Evolutionary conservation across 2,113 vertebrate species (phyloP).

Genomic region (Ammodytes marinus): DNA sequence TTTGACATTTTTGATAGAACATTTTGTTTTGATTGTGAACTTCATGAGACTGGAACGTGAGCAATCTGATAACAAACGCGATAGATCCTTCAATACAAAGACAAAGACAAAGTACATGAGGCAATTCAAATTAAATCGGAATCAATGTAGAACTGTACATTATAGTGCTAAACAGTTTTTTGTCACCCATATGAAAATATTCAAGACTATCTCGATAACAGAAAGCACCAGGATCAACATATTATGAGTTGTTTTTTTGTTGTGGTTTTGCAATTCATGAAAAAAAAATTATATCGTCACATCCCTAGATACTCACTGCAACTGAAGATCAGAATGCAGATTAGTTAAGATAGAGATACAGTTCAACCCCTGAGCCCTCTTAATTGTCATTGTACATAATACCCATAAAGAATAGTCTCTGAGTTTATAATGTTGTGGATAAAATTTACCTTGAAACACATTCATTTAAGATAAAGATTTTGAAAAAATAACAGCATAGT

Average conservation of each 20-base stretch:
- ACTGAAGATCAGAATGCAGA: not conserved
- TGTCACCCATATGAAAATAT: no score
- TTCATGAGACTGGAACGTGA: not conserved
- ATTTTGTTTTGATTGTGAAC: not conserved
- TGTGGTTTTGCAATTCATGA: no score
- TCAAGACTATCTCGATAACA: no score
- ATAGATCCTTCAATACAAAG: not conserved
- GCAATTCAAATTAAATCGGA: no score
- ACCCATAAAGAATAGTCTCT: constrained; percentile 6
- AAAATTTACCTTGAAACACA: not conserved
- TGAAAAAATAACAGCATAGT: not conserved
- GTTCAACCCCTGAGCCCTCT: not conserved
- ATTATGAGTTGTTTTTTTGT: no score
- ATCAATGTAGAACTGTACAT: no score
- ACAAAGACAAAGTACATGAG: not conserved
- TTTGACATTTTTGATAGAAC: constrained; percentile 32
- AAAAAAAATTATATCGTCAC: no score
- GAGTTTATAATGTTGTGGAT: not conserved
- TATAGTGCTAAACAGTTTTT: no score
- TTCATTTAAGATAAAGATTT: not conserved
- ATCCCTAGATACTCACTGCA: no score
- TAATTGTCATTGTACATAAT: not conserved
- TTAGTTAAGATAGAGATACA: constrained; percentile 6
- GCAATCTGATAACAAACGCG: not conserved
- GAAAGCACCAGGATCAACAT: no score